These are phyloP conservation scores for Parazoanthus darwini DNA, from an alignment of 92 coral and sea anemone species.

Conservation along the genomic window DNA sequence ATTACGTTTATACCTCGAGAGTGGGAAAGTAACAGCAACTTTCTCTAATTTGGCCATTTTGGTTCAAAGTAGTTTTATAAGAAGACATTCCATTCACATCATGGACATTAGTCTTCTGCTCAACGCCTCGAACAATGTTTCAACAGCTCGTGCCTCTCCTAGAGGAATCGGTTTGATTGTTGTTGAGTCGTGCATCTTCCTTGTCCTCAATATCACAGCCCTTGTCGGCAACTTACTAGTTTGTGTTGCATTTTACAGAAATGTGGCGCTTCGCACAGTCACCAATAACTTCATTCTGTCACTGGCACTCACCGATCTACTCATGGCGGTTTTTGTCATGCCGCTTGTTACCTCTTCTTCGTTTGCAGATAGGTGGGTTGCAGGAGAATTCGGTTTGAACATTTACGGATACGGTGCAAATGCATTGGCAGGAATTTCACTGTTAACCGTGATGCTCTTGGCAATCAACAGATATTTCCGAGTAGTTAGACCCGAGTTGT, in stretches of 20 bases:
- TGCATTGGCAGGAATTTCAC: background rate
- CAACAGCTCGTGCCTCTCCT: background rate
- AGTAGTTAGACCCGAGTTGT: too few relatives aligned
- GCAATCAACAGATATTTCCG: too few relatives aligned
- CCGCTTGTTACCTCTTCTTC: background rate
- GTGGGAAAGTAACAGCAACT: too few relatives aligned
- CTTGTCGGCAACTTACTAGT: background rate
- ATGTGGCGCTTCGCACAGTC: background rate
- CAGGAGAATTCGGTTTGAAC: background rate
- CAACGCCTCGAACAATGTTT: background rate
- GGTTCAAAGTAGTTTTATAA: too few relatives aligned
- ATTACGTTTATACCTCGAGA: too few relatives aligned
- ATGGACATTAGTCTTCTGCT: background rate
- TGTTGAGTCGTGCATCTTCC: background rate
- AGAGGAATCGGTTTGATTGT: background rate
- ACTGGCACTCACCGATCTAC: background rate
- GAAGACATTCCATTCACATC: too few relatives aligned
- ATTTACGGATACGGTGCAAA: background rate
- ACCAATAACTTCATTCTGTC: background rate
- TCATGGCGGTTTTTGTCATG: background rate
- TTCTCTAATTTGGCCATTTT: too few relatives aligned
- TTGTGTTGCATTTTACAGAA: background rate
- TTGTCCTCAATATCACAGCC: background rate
- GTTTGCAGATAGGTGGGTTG: background rate
- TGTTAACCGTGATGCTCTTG: background rate